Evolutionary conservation across 2,888 invertebrate genomes (phyloP).

Genomic region (Cephus pulcher): DNA sequence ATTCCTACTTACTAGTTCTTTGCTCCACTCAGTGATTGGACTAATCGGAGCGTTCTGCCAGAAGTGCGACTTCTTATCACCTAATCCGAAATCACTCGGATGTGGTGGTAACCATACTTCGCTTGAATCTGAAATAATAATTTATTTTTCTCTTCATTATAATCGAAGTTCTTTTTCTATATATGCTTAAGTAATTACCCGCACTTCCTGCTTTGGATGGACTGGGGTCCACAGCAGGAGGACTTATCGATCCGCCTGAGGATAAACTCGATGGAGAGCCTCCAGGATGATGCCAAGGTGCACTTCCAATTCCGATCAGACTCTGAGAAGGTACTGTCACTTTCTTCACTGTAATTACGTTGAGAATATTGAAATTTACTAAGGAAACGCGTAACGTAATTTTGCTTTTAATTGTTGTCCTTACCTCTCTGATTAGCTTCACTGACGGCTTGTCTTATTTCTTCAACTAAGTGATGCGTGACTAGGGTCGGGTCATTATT

Average conservation of each 20-base stretch:
- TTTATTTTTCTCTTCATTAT: not conserved
- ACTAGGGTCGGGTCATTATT: constrained; percentile 77
- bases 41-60: constrained; percentile 72
- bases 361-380: constrained; percentile 15
- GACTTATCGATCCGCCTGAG: constrained; percentile 68
- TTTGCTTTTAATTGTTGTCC: constrained; percentile 8
- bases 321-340: constrained; percentile 75
- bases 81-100: constrained; percentile 72
- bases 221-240: constrained; percentile 60
- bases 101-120: constrained; percentile 69
- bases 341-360: constrained; percentile 71
- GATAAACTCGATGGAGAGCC: constrained; percentile 76
- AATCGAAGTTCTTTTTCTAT: not conserved
- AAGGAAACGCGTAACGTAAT: not conserved
- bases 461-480: constrained; percentile 86
- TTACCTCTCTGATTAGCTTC: constrained; percentile 89
- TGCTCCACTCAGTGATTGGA: constrained; percentile 81
- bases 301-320: constrained; percentile 60
- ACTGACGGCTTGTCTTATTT: constrained; percentile 88
- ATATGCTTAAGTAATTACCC: constrained; percentile 25
- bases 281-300: constrained; percentile 69
- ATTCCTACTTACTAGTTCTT: constrained; percentile 74
- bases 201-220: constrained; percentile 56
- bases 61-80: constrained; percentile 75
- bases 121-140: constrained; percentile 56